These are phyloP conservation scores for Ditula angustiorana DNA, from an alignment of 2,888 invertebrate genomes.

Conservation along the genomic window DNA sequence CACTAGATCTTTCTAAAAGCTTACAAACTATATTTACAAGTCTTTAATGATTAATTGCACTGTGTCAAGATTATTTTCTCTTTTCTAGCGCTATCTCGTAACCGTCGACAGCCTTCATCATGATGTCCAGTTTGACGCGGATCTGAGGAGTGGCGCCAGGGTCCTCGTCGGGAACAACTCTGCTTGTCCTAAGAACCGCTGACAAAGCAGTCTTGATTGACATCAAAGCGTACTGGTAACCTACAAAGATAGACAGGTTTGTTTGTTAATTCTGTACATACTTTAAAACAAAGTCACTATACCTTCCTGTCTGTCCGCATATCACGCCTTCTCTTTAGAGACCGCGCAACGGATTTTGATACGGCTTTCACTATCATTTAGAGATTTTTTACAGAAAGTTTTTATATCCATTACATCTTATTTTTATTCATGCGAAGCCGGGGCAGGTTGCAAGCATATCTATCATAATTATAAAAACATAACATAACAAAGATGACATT, in stretches of 20 bases:
- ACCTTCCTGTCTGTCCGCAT: too few species aligned
- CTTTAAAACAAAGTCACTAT: too few species aligned
- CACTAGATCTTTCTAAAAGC: background rate
- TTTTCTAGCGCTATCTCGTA: slow-evolving; percentile 63
- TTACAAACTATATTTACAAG: background rate
- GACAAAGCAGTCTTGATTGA: slow-evolving; percentile 71
- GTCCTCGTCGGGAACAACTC: slow-evolving; percentile 61
- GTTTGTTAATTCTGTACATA: too few species aligned
- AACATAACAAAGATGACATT: too few species aligned
- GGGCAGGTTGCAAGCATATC: too few species aligned
- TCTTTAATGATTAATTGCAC: background rate
- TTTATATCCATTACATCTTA: too few species aligned
- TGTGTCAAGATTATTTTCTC: slow-evolving; percentile 46
- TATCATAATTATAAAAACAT: too few species aligned
- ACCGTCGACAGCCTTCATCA: slow-evolving; percentile 76
- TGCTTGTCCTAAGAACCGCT: slow-evolving; percentile 59
- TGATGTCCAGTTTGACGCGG: slow-evolving; percentile 70
- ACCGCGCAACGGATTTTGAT: too few species aligned
- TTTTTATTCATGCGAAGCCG: too few species aligned
- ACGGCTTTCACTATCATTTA: too few species aligned
- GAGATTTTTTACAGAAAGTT: too few species aligned
- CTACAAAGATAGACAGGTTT: slow-evolving; percentile 48
- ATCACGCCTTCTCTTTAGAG: too few species aligned
- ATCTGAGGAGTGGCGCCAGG: slow-evolving; percentile 60
- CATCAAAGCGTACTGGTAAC: slow-evolving; percentile 76